These are phyloP conservation scores for Phoenicopterus ruber DNA, from an alignment of 2,113 vertebrate species.

Conservation along the genomic window DNA sequence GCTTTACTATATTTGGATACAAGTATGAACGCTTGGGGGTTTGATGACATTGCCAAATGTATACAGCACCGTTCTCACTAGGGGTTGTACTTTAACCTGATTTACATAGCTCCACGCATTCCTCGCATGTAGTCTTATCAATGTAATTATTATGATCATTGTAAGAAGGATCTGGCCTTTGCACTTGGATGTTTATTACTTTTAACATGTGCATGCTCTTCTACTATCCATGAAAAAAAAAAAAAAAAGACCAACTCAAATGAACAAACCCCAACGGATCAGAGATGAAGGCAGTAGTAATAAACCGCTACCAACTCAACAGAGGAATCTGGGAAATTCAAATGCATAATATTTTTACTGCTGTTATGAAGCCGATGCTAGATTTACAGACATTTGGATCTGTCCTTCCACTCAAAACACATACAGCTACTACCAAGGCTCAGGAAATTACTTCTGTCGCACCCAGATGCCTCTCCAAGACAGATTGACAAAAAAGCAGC, in stretches of 20 bases:
- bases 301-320: background rate
- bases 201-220: conserved; percentile 11
- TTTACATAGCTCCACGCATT: conserved; percentile 18
- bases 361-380: background rate
- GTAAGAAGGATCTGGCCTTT: conserved; percentile 45
- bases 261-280: background rate
- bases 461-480: background rate
- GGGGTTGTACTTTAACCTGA: conserved; percentile 56
- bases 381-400: background rate
- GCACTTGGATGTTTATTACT: conserved; percentile 23
- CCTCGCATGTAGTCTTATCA: background rate
- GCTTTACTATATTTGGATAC: conserved; percentile 58
- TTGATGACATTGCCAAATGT: conserved; percentile 25
- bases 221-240: background rate
- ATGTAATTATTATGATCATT: background rate
- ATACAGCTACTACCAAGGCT: background rate
- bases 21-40: conserved; percentile 11
- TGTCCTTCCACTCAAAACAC: background rate
- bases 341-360: background rate
- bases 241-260: background rate
- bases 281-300: conserved; percentile 1
- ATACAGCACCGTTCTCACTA: conserved; percentile 60
- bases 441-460: background rate
- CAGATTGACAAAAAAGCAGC: background rate
- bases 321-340: background rate